Evolutionary conservation across 92 coral and sea anemone genomes (phyloP).

Genomic region (Palythoa caribaeorum): DNA sequence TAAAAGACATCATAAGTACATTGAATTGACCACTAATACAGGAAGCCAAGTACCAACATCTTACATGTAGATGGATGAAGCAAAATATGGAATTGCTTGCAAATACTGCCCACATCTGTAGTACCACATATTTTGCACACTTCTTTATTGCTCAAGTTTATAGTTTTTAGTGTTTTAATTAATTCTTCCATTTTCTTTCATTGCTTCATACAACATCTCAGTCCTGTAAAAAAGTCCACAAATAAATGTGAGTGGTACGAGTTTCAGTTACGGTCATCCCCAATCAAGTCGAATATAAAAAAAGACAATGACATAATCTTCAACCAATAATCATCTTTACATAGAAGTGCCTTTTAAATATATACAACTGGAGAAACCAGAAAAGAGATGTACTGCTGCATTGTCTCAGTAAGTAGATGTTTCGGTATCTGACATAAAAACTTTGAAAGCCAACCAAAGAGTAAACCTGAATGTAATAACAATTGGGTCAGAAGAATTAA

Average conservation of each 20-base stretch:
- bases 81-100: conserved; percentile 10
- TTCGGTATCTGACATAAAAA: conserved; percentile 45
- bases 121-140: conserved; percentile 1
- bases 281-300: conserved; percentile 38
- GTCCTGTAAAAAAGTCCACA: conserved; percentile 61
- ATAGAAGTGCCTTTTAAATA: conserved; percentile 61
- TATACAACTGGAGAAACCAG: conserved; percentile 6
- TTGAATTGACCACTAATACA: conserved; percentile 13
- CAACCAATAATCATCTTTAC: conserved; percentile 57
- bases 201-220: conserved; percentile 55
- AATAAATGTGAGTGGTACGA: conserved; percentile 66
- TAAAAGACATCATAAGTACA: neutral
- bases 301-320: conserved; percentile 53
- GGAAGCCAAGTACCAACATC: conserved; percentile 5
- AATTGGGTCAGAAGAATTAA: conserved; percentile 61
- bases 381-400: neutral
- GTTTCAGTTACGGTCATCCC: conserved; percentile 63
- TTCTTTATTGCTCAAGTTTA: neutral
- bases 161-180: neutral
- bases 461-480: conserved; percentile 62
- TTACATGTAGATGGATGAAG: conserved; percentile 6
- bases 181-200: conserved; percentile 18
- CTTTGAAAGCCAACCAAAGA: conserved; percentile 71
- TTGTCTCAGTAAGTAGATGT: conserved; percentile 39
- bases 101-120: conserved; percentile 8